Evolutionary conservation across 2,888 invertebrate species (phyloP), one percentile per base, ranked within the genome.

Genomic region (Tenthredo mesomela): DNA sequence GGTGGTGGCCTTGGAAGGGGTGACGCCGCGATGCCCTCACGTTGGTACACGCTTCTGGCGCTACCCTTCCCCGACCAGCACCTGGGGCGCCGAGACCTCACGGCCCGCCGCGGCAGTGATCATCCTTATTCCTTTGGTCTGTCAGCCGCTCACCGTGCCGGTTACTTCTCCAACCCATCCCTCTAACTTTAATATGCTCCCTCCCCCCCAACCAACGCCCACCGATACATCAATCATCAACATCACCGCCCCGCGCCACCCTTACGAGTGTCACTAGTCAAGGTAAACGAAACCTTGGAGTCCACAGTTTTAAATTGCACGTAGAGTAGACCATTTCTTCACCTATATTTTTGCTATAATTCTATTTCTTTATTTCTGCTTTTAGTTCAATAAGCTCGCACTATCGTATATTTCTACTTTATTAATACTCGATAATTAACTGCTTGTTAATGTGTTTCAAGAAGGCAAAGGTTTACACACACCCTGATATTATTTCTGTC

Each of bases 31-130:
- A 95, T 96, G 95, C 97, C 97, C 85, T 96, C 97, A 88, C 95
- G 97, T 90, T 97, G 97, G 97, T 98, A 97, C 95, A 98, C 97
- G 87, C 96, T 98, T 91, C 96, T 98, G 93, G 98, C 98, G 89
- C 95, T 98, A 92, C 98, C 98, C 89, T 98, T 98, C 94, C 97
- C 98, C 91, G 98, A 98, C 95, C 98, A 98, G 95, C 98, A 97
- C 93, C 96, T 98, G 91, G 98, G 97, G 90, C 95, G 97, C 92
- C 95, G 98, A 87, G 97, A 98, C 94, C 94, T 95, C 89, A 94
- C 93, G 90, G 94, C 94, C 86, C 94, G 94, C 89, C 95, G 94
- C 88, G 93, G 94, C 85, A 94, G 93, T 89, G 93, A 93, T 88
- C 94, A 94, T 92, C 96, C 97, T 91, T 96, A 96, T 89, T 95